Base-by-base conservation (phyloP, 1,140 invertebrate genomes). In the Nixonia krombeini region DNA sequence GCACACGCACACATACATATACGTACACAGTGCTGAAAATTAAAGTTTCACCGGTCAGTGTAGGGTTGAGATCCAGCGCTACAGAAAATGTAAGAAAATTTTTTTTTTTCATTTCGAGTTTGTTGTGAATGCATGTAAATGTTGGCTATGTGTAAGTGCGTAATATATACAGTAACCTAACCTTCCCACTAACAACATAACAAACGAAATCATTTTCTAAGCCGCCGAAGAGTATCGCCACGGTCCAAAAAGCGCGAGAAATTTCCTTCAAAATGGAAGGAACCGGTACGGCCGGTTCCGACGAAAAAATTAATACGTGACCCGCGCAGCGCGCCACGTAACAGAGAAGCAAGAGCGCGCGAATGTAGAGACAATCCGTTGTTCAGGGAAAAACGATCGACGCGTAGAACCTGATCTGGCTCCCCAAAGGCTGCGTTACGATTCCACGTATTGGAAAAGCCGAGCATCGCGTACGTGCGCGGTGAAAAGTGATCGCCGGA, bases 221-320 rank as follows among this genome's bases (percentile, higher is more conserved):
- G n/a, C n/a, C n/a, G n/a, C n/a, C n/a, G n/a, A n/a, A n/a, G n/a
- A n/a, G n/a, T n/a, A n/a, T n/a, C n/a, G n/a, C n/a, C n/a, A n/a
- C n/a, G n/a, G n/a, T n/a, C n/a, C 23, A 9, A 45, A 49, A 53
- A 47, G 51, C 13, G 53, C 23, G 23, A 45, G 42, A 63, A 53
- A 69, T 69, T 58, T 63, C 33, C 15, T 49, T 65, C 56, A 68
- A 72, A 59, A 56, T 42, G 47, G 31, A 38, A 52, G 55, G 49
- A 57, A 68, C 59, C 66, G 66, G 66, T 53, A 23, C 42, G 45
- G 58, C 70, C 62, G 66, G 70, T 69, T 72, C 56, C 4, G 12
- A 59, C 62, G 64, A 73, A 70, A 73, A 73, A 73, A 53, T 65
- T 55, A 17, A 63, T 68, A 70, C 63, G 67, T 65, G 71, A 67